Evolutionary conservation across 2,113 vertebrate species (phyloP).

Genomic region (Apteryx mantelli): DNA sequence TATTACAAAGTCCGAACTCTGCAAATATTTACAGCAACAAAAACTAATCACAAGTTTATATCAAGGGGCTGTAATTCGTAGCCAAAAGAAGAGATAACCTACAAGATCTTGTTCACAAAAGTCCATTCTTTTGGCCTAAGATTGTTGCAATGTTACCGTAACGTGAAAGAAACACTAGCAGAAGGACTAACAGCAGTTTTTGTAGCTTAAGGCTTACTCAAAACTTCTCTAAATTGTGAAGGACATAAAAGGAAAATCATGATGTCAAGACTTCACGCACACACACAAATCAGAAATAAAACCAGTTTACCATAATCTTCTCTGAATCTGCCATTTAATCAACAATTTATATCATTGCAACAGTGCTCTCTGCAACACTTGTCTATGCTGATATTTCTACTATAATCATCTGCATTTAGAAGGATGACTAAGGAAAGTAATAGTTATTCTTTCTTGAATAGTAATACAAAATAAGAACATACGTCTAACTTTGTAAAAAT

Average conservation of each 20-base stretch:
- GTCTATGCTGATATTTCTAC: not conserved
- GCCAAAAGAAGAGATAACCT: not conserved
- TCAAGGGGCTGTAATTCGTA: not conserved
- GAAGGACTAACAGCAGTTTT: not conserved
- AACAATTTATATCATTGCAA: not conserved
- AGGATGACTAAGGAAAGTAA: not conserved
- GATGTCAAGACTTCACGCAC: not conserved
- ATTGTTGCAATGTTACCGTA: not conserved
- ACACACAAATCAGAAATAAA: not conserved
- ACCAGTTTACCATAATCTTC: not conserved
- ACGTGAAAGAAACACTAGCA: not conserved
- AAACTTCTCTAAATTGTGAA: not conserved
- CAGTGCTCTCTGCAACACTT: not conserved
- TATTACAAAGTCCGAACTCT: not conserved
- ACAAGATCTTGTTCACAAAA: not conserved
- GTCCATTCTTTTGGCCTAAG: not conserved
- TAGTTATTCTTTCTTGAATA: not conserved
- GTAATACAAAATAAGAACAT: not conserved
- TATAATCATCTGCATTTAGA: not conserved
- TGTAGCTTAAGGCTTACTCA: not conserved
- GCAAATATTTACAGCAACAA: conserved; percentile 58
- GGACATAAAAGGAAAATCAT: not conserved
- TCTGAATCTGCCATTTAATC: not conserved
- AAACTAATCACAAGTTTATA: not conserved
- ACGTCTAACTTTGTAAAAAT: not conserved